phyloP scores from a whole-genome alignment of 1,140 invertebrate species.

The Colletes gigas region DNA sequence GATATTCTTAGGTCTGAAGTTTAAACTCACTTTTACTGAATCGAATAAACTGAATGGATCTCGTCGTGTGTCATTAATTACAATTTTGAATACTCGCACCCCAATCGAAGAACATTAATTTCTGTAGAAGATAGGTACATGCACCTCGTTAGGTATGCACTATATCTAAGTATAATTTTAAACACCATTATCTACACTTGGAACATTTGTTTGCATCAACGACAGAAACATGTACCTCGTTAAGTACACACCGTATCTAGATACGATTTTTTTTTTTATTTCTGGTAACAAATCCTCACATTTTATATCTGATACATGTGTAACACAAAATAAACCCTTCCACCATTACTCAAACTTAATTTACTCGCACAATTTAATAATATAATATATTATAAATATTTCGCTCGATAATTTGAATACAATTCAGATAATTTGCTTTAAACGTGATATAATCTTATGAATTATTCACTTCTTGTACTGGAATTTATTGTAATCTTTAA shows the following conservation, averaged over 20 bases:
- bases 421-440: not conserved
- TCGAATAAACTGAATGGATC: not conserved
- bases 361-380: not conserved
- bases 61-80: not conserved
- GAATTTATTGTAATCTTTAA: not conserved
- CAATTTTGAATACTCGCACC: not conserved
- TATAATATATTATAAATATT: not conserved
- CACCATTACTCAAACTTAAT: not conserved
- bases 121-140: conserved; percentile 27
- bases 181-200: conserved; percentile 27
- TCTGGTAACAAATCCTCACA: conserved; percentile 23
- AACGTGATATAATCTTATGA: not conserved
- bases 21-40: not conserved
- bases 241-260: conserved; percentile 28
- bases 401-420: not conserved
- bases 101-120: conserved; percentile 18
- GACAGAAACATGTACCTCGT: conserved; percentile 53
- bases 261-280: conserved; percentile 11
- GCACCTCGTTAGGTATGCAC: conserved; percentile 41
- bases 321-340: not conserved
- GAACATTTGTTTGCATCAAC: conserved; percentile 42
- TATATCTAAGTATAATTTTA: conserved; percentile 46
- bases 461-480: not conserved
- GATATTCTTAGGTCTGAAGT: not conserved
- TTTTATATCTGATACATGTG: conserved; percentile 18